Conservation (phyloP, 1,140 invertebrate species). For the Belonocnema kinseyi region DNA sequence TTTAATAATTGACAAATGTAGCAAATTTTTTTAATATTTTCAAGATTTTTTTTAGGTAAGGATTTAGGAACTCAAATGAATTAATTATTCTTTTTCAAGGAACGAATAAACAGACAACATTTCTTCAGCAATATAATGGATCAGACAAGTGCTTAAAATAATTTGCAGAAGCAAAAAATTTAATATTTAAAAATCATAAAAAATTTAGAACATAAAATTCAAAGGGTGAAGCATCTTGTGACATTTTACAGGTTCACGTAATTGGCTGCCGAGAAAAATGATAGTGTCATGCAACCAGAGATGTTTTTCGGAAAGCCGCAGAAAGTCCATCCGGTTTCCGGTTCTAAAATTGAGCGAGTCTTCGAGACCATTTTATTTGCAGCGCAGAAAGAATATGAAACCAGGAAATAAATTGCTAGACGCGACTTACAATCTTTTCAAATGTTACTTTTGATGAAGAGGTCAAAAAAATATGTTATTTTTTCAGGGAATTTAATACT, state of each 20-base stretch:
- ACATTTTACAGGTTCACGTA: slow-evolving; percentile 22
- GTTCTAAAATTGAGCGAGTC: not conserved
- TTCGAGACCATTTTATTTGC: not conserved
- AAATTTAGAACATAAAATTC: not conserved
- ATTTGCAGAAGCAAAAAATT: not conserved
- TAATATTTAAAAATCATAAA: not conserved
- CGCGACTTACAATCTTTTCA: not conserved
- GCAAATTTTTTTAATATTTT: too few relatives aligned
- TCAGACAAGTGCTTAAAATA: too few relatives aligned
- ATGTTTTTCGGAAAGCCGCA: not conserved
- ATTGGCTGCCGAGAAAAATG: slow-evolving; percentile 55
- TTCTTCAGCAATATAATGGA: too few relatives aligned
- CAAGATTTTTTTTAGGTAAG: too few relatives aligned
- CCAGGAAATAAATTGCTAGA: slow-evolving; percentile 7
- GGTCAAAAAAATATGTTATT: not conserved
- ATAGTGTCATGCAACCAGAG: slow-evolving; percentile 45
- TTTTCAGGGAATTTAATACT: not conserved
- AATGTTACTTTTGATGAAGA: not conserved
- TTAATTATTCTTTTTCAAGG: too few relatives aligned
- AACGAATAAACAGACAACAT: too few relatives aligned
- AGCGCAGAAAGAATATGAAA: slow-evolving; percentile 7
- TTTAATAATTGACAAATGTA: too few relatives aligned
- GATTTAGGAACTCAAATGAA: too few relatives aligned
- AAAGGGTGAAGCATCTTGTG: not conserved
- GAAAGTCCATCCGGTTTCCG: not conserved